Base-by-base conservation (phyloP, 2,888 invertebrate genomes). In the Euplexia lucipara region DNA sequence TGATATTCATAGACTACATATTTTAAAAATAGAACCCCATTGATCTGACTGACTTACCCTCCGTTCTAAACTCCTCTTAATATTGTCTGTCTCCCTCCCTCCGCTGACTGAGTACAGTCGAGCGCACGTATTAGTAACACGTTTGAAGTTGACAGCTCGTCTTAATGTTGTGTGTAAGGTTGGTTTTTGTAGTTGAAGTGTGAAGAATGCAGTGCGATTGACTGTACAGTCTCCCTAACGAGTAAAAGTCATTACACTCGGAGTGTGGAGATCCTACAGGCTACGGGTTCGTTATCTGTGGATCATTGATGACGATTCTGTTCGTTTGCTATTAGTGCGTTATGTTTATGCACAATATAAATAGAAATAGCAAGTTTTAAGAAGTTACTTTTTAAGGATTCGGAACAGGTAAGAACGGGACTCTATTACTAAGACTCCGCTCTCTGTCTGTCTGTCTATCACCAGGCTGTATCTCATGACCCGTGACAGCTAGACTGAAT, bases 161-260 rank as follows among this genome's bases (percentile, higher is more conserved):
- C 26, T n/a, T n/a, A 45, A 20, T 14, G 4, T 30, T 1, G 14
- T 32, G 16, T 26, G 41, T 59, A 66, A 42, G 22, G 35, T 0
- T 1, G 20, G 20, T 22, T 42, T 66, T 68, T 30, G 41, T 41
- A 6, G 35, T 10, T 22, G 12, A 18, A 14, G 3, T 35, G 9
- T 35, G 7, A 26, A 0, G 7, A 16, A 10, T 37, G 37, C 12
- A 9, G 16, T 41, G 35, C 7, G 9, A 35, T 47, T 39, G 22
- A 20, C 9, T 48, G 59, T 67, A 68, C 35, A n/a, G 39, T 41
- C 69, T 74, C 77, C 72, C 75, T 72, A 76, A 76, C 63, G 54
- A 76, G 69, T 58, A 64, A 22, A 64, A 69, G 73, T 77, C 75
- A 76, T 77, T 76, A 76, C 69, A 65, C 77, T 57, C 70, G 18